A percentile compares a stretch with the other conserved stretches of the same genome.
Conservation (phyloP, 1,140 invertebrate genomes). For the Psilanteris sp. region DNA sequence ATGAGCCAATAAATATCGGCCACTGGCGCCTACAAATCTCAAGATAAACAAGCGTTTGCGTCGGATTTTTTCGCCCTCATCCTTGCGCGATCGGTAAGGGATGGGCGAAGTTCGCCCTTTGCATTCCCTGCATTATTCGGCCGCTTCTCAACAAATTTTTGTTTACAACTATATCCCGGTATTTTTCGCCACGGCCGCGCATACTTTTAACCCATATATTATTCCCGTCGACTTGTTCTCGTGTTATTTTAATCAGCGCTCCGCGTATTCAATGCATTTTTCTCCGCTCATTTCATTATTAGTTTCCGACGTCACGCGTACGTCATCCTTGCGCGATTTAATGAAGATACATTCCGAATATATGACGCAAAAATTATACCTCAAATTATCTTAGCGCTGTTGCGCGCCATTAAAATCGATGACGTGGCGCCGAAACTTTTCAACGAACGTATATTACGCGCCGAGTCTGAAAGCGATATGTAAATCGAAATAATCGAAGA, state of each 20-base stretch:
- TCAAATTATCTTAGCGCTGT: too few species aligned
- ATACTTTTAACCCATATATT: conserved; percentile 46
- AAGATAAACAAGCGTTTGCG: conserved; percentile 71
- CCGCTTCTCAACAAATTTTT: conserved; percentile 50
- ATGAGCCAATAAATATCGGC: conserved; percentile 75
- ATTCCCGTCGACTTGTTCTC: conserved; percentile 17
- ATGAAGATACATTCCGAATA: too few species aligned
- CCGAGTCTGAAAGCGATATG: too few species aligned
- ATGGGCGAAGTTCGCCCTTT: conserved; percentile 49
- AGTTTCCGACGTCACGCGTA: conserved; percentile 1
- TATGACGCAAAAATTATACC: too few species aligned
- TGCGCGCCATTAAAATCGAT: too few species aligned
- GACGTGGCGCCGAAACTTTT: too few species aligned
- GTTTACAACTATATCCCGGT: conserved; percentile 53
- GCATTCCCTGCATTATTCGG: conserved; percentile 60
- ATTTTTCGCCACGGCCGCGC: conserved; percentile 21
- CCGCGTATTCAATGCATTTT: conserved; percentile 30
- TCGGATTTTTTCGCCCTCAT: conserved; percentile 55
- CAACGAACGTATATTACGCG: too few species aligned
- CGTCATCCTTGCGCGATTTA: not conserved
- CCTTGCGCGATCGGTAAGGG: conserved; percentile 38
- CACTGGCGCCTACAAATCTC: conserved; percentile 75
- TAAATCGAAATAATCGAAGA: too few species aligned
- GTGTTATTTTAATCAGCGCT: conserved; percentile 33
- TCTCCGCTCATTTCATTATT: conserved; percentile 24